Base-by-base conservation (phyloP, 2,797 vertebrate genomes). In the Cyprinella venusta region DNA sequence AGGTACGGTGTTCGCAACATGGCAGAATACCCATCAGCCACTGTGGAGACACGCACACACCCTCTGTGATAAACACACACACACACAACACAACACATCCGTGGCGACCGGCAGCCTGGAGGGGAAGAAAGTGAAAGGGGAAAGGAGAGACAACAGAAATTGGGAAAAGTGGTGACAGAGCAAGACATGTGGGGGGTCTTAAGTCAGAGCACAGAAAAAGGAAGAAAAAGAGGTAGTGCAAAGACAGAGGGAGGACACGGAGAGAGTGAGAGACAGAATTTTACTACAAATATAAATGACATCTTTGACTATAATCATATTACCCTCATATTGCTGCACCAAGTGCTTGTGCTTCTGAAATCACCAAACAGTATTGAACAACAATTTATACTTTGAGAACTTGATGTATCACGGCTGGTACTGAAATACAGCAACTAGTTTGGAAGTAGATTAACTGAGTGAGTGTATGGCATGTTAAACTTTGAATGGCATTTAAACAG, bases 181-280 rank as follows among this genome's bases (percentile, higher is more conserved):
- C 82, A 63, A 82, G 89, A 85, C 87, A 88, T 88, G 87, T 71
- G 87, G 86, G 86, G 59, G 61, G 59, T 26, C 88, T 89, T 89
- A 90, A 91, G 91, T 86, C 89, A 89, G 90, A 88, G 87, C 83
- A 86, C 79, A 85, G 89, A 63, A 30, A 61, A 26, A 26, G 59
- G 88, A 92, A 91, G 91, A 89, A 77, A 85, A 90, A 92, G 93
- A 93, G 92, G 92, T 92, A 92, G 92, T 92, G 92, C 90, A 93
- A 92, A 89, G 89, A 89, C 81, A 90, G 79, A 83, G 70, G 54
- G 79, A 83, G 56, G 42, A 82, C 69, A 77, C n/a, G 19, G n/a
- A 72, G 64, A 85, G 74, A 78, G 75, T 33, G 75, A 48, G 72
- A 83, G 76, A 83, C 54, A 83, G 78, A 69, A 48, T 78, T 61